Conservation (phyloP, 2,797 vertebrate species). For the Coccyzus lansbergi region DNA sequence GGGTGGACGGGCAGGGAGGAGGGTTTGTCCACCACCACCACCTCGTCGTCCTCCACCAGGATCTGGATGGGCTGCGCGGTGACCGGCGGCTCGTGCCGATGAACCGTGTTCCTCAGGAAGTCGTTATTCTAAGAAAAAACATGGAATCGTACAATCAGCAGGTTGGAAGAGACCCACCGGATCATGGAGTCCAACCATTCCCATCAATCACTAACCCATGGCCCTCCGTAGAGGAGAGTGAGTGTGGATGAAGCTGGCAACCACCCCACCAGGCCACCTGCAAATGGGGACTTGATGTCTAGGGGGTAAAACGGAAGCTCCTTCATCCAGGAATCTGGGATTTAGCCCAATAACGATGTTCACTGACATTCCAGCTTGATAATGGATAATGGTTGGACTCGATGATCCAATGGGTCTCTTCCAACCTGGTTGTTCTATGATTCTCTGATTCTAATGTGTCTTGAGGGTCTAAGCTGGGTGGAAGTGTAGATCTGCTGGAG, state of each 20-base stretch:
- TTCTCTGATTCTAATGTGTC: too few relatives aligned
- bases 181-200: too few relatives aligned
- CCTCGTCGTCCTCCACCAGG: slow-evolving; percentile 86
- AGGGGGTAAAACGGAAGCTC: fast-evolving
- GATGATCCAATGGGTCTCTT: too few relatives aligned
- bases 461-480: too few relatives aligned
- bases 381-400: too few relatives aligned
- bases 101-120: slow-evolving; percentile 90
- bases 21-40: slow-evolving; percentile 95
- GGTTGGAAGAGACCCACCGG: too few relatives aligned
- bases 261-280: fast-evolving
- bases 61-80: slow-evolving; percentile 83
- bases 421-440: too few relatives aligned
- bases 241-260: fast-evolving
- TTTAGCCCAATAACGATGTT: fast-evolving
- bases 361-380: fast-evolving
- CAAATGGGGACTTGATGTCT: fast-evolving
- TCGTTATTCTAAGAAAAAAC: slow-evolving; percentile 88
- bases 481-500: too few relatives aligned
- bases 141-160: too few relatives aligned
- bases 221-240: too few relatives aligned
- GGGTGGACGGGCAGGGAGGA: slow-evolving; percentile 96
- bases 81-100: slow-evolving; percentile 96
- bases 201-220: too few relatives aligned
- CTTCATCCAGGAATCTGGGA: fast-evolving